A percentile compares a stretch with the other conserved stretches of the same genome.
phyloP scores from a whole-genome alignment of 37 sponge, comb jelly and placozoan genomes.

The Axinella damicornis region DNA sequence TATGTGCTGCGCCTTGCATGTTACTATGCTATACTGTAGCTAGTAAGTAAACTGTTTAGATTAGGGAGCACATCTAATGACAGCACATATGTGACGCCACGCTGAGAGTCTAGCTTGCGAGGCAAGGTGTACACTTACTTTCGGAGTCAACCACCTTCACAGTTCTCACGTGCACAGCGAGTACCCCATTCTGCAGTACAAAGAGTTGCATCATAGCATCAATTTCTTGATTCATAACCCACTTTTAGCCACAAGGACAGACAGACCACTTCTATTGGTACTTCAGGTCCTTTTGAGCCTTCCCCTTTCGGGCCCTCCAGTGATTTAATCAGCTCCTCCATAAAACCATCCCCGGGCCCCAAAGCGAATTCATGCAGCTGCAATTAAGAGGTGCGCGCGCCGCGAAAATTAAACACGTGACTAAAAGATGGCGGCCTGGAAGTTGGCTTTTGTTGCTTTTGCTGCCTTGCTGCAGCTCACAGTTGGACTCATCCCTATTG shows the following conservation, averaged over 20 bases:
- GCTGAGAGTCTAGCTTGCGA: neutral
- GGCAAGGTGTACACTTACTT: neutral
- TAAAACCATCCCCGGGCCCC: no score
- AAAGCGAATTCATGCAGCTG: neutral
- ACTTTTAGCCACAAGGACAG: neutral
- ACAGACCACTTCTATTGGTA: conserved; percentile 13
- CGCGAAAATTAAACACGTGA: neutral
- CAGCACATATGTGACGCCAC: no score
- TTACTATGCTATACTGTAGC: no score
- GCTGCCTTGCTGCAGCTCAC: no score
- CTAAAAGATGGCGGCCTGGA: neutral
- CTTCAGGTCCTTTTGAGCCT: neutral
- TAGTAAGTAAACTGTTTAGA: no score
- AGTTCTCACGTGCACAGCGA: conserved; percentile 5
- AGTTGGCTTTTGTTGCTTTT: neutral
- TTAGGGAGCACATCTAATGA: no score
- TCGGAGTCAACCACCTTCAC: neutral
- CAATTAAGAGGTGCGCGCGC: no score
- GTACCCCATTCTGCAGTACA: conserved; percentile 7
- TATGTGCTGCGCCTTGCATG: no score
- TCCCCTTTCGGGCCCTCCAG: conserved; percentile 5
- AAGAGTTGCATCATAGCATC: neutral
- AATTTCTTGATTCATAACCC: no score
- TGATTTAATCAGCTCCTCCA: conserved; percentile 24
- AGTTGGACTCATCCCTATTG: no score